Base-by-base conservation (phyloP, 1,140 invertebrate species). In the Wasmannia auropunctata region DNA sequence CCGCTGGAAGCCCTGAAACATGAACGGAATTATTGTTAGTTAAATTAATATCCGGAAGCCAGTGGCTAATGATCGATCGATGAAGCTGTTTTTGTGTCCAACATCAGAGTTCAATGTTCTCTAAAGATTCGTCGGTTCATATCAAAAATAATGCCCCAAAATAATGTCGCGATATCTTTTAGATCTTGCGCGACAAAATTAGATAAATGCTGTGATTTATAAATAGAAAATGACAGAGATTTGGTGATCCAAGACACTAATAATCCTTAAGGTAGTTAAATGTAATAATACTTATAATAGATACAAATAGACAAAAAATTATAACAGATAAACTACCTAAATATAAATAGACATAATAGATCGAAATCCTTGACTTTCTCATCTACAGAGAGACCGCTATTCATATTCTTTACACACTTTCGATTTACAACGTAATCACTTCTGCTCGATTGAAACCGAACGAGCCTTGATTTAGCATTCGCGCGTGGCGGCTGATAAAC, bases 1-100 rank as follows among this genome's bases (percentile, higher is more conserved):
- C 92, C 94, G 87, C 93, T 93, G 92, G 94, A 94, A 91, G 93
- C 94, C 94, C 94, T 95, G 76, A 34, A 87, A 43, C 51, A 62
- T 40, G 91, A 86, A 91, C 31, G 88, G 54, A 92, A 91, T 83
- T 89, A 91, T 85, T 62, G 60, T 89, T 87, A 87, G 81, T 70
- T 70, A 28, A 31, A 60, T 83, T 67, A 49, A 6, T n/a, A 40
- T 72, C 70, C 19, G 49, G 25, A 62, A 85, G 67, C 25, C 54
- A 80, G 49, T 60, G 7, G 28, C 5, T 28, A 51, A 76, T 43
- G 3, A 25, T 70, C 7, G 40, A 28, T 70, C 22, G 14, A 19
- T 46, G 3, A 1, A 46, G 6, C 7, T 25, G 0, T 79, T n/a
- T n/a, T 88, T 58, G 54, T 65, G 54, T 67, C 63, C 67, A 34